Conservation (phyloP, 2,797 vertebrate species). For the Phalanger gymnotis region DNA sequence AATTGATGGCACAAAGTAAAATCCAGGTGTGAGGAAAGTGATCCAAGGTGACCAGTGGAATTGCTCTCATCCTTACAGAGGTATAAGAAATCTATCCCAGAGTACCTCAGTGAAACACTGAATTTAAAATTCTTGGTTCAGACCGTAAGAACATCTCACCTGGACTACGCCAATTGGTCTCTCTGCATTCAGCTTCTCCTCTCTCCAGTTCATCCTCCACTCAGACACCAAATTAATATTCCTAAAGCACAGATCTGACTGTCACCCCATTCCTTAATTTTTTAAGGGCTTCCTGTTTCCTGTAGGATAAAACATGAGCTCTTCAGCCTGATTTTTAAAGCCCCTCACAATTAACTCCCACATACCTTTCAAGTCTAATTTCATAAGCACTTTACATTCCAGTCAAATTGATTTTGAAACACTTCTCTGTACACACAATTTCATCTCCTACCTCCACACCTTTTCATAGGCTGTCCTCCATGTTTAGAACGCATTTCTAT, state of each 20-base stretch:
- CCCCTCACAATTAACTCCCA: background rate
- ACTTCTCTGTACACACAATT: background rate
- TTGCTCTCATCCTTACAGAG: conserved; percentile 32
- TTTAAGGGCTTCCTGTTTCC: background rate
- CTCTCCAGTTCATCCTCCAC: background rate
- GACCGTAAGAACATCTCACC: background rate
- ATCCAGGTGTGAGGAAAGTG: conserved; percentile 57
- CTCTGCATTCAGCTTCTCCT: background rate
- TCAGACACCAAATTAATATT: background rate
- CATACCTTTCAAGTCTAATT: background rate
- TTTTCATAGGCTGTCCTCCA: background rate
- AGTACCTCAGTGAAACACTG: conserved; percentile 41
- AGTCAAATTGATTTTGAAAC: background rate
- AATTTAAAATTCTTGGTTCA: conserved; percentile 52
- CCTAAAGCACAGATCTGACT: background rate
- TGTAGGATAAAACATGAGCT: background rate
- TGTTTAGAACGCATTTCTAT: background rate
- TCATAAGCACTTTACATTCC: background rate
- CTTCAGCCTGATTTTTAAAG: background rate
- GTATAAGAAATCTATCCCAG: conserved; percentile 37
- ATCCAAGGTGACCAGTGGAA: conserved; percentile 9
- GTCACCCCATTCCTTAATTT: background rate
- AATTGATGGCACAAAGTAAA: conserved; percentile 39
- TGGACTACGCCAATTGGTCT: background rate
- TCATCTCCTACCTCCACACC: background rate